Evolutionary conservation across 2,888 invertebrate genomes (phyloP).

Genomic region (Pyralis farinalis): DNA sequence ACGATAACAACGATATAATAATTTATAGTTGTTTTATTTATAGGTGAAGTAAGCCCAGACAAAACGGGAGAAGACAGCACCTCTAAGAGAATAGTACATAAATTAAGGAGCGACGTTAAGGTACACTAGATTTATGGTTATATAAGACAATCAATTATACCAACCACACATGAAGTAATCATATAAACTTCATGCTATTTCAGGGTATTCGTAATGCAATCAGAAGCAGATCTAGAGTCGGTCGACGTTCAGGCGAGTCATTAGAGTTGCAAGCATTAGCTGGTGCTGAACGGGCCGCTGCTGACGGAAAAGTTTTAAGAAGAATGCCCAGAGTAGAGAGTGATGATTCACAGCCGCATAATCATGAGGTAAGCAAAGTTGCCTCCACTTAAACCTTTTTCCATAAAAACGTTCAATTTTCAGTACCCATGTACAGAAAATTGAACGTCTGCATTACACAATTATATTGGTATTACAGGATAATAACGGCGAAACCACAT

Average conservation of each 20-base stretch:
- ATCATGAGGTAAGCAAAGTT: constrained; percentile 56
- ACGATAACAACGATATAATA: no score
- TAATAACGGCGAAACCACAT: constrained; percentile 59
- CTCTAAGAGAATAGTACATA: constrained; percentile 90
- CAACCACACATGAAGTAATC: no score
- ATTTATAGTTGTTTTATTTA: constrained; percentile 16
- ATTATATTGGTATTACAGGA: constrained; percentile 41
- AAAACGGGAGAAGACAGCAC: constrained; percentile 81
- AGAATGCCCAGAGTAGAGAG: constrained; percentile 89
- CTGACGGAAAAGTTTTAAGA: constrained; percentile 81
- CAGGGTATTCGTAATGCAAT: constrained; percentile 82
- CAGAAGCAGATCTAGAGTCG: constrained; percentile 76
- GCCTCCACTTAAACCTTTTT: no score
- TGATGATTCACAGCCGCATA: constrained; percentile 82
- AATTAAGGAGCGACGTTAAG: constrained; percentile 91
- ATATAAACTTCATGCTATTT: constrained; percentile 21
- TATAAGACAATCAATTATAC: no score
- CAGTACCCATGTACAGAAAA: no score
- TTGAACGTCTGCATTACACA: neutral
- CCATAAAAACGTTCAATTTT: no score
- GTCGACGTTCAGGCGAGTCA: constrained; percentile 82
- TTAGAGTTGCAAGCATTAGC: constrained; percentile 79
- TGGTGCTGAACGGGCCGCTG: constrained; percentile 54
- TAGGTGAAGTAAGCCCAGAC: constrained; percentile 65
- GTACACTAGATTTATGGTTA: constrained; percentile 36